phyloP scores from a whole-genome alignment of 2,113 vertebrate species.

The Pungitius pungitius region DNA sequence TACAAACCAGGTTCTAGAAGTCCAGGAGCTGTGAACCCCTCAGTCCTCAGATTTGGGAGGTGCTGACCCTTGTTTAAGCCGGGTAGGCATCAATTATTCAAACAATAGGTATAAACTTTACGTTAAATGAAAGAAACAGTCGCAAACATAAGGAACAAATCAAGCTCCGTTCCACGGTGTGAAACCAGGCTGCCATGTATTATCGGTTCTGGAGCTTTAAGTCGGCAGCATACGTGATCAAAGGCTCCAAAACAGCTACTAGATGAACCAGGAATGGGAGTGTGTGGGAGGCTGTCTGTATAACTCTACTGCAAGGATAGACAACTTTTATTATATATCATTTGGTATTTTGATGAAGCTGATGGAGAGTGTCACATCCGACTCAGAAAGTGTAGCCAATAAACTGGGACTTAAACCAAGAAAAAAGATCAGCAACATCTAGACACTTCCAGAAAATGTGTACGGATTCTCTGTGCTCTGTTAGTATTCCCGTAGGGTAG shows the following conservation, averaged over 20 bases:
- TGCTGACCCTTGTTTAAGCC: background rate
- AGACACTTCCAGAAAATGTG: background rate
- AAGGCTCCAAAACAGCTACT: background rate
- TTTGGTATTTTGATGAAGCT: background rate
- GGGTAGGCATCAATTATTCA: no score
- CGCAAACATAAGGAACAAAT: background rate
- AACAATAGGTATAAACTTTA: no score
- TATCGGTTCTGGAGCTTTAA: background rate
- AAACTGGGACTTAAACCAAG: background rate
- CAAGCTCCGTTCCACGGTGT: background rate
- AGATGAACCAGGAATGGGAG: background rate
- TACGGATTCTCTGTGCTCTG: background rate
- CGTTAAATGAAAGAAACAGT: no score
- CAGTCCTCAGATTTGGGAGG: background rate
- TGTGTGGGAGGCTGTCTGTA: background rate
- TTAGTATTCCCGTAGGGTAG: constrained; percentile 33
- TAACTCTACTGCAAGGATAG: background rate
- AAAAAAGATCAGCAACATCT: background rate
- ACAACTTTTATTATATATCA: background rate
- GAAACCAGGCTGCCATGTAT: background rate
- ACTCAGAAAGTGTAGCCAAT: background rate
- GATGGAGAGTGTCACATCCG: background rate
- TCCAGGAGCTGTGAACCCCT: background rate
- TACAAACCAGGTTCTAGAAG: background rate
- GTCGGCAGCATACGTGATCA: background rate